Conservation (phyloP, 1,140 invertebrate genomes). For the Drosophila repletoides region DNA sequence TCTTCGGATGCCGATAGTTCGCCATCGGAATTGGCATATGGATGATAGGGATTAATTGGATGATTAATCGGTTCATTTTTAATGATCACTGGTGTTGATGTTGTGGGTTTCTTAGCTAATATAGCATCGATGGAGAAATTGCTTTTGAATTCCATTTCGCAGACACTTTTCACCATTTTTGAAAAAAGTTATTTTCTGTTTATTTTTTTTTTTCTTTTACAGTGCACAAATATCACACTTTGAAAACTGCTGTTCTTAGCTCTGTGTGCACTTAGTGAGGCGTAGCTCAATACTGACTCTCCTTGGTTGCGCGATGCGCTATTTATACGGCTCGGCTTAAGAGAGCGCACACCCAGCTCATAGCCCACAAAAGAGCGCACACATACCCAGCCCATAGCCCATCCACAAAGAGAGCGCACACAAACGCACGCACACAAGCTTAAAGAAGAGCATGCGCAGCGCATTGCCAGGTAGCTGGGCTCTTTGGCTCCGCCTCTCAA, state of each 20-base stretch:
- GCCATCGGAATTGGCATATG: constrained; percentile 77
- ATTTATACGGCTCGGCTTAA: constrained; percentile 58
- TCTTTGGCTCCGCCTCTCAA: constrained; percentile 51
- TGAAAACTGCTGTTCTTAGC: constrained; percentile 31
- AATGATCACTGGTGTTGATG: constrained; percentile 35
- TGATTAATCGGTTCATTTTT: constrained; percentile 52
- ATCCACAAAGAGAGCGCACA: constrained; percentile 33
- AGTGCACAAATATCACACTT: constrained; percentile 40
- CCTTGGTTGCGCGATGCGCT: constrained; percentile 35
- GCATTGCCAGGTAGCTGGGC: not conserved
- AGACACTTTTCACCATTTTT: constrained; percentile 75
- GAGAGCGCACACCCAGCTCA: constrained; percentile 15
- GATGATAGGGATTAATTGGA: constrained; percentile 52
- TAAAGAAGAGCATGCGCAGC: not conserved
- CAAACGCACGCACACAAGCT: constrained; percentile 2
- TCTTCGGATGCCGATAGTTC: constrained; percentile 73
- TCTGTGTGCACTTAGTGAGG: constrained; percentile 43
- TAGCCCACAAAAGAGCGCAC: no score
- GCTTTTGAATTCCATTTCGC: constrained; percentile 83
- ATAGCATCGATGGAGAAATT: constrained; percentile 90
- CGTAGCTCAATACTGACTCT: constrained; percentile 68
- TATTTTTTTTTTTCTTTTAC: constrained; percentile 16
- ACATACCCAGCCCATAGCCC: constrained; percentile 21
- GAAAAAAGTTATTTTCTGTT: constrained; percentile 3
- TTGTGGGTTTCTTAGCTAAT: constrained; percentile 83